phyloP scores from a whole-genome alignment of 2,797 vertebrate species.

The Sandelia bainsii region DNA sequence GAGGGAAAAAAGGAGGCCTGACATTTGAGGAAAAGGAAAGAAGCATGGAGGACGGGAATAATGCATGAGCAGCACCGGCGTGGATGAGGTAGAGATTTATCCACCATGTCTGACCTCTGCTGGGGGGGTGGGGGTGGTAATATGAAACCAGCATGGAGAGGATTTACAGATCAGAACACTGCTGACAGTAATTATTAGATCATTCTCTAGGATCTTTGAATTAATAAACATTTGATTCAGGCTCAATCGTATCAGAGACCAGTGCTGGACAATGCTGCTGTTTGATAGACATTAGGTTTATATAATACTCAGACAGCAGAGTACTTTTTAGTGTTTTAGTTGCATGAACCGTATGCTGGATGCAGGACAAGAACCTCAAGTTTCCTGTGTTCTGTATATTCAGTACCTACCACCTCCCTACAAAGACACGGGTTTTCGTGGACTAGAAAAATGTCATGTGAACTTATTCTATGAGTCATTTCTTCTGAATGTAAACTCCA shows the following conservation, averaged over 20 bases:
- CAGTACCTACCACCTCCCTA: no score
- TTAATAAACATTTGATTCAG: constrained; percentile 3
- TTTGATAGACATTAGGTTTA: no score
- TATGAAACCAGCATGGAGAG: not conserved
- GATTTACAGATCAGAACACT: not conserved
- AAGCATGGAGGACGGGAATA: constrained; percentile 49
- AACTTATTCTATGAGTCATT: no score
- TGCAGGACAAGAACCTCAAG: no score
- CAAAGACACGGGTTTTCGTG: no score
- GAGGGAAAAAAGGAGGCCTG: constrained; percentile 27
- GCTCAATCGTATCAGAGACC: not conserved
- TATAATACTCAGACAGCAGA: no score
- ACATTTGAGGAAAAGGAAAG: constrained; percentile 60
- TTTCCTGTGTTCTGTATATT: no score
- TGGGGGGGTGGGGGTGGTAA: constrained; percentile 10
- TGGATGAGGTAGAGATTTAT: constrained; percentile 25
- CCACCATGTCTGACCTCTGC: constrained; percentile 48
- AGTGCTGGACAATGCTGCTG: no score
- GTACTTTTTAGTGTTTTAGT: no score
- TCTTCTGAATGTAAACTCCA: no score
- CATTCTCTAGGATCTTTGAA: not conserved
- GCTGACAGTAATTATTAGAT: not conserved
- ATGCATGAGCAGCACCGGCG: constrained; percentile 52
- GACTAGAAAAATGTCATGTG: no score
- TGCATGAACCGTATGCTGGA: no score